Base-by-base conservation (phyloP, 2,113 vertebrate genomes). In the Rhynchomys soricoides region DNA sequence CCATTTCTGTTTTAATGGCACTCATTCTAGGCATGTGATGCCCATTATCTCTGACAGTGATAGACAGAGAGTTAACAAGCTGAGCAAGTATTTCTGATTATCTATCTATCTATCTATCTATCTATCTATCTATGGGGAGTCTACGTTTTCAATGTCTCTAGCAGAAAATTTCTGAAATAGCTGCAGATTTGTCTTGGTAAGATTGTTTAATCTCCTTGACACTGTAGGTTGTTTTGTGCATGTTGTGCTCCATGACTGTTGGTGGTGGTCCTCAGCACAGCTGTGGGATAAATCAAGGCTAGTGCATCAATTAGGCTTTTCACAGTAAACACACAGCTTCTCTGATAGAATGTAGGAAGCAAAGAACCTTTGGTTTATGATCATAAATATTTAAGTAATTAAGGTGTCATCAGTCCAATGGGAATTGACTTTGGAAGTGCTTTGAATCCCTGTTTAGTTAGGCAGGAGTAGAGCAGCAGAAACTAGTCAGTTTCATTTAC, bases 351-450 rank as follows among this genome's bases (percentile, higher is more conserved):
- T 91, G 59, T 50, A 82, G 78, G 75, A 93, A 91, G 52, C 45
- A 90, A 79, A 43, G 87, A 87, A 79, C 34, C 22, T 90, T 94
- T 85, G 48, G 45, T 37, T 83, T 83, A 34, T 78, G 68, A 68
- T 79, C 43, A 57, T 93, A 75, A 74, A 71, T 79, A 71, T 70
- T 16, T 68, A 71, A 52, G 75, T 52, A 89, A 78, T 77, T 86
- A 48, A 70, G 52, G 45, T 77, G 21, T 66, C 48, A 43, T 52
- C 62, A 62, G 50, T 95, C 13, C 13, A 1, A 59, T 40, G 29
- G 37, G 12, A 57, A 31, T 43, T 92, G 74, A 31, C 34, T 93
- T 94, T 83, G 48, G 74, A 89, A 74, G 31, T 2, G 22, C 89
- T 95, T 64, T n/a, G 13, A 31, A 21, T 90, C n/a, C 34, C 13